Evolutionary conservation across 2,113 vertebrate species (phyloP), one percentile per base, ranked within the genome.

Genomic region (Eurypyga helias): DNA sequence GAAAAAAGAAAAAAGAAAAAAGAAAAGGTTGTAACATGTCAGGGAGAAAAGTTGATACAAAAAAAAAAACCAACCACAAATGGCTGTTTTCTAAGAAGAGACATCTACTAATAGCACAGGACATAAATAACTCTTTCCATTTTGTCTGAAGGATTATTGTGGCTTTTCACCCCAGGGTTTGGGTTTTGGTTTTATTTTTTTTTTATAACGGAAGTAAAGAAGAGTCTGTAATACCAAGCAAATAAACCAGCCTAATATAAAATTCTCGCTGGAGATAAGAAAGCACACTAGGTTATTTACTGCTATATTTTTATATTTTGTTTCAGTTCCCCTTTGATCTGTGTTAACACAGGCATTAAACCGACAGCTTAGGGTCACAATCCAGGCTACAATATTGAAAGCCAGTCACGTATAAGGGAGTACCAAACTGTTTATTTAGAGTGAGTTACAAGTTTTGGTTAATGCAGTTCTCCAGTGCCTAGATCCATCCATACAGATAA

Each of bases 81-180:
- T 87, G 49, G 51, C 26, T 67, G 6, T 76, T 91, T 97, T 96
- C 96, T 97, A 93, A 89, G 97, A 97, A 95, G 64, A 95, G 41
- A 58, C 25, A 66, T 78, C 86, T 95, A 93, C 95, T 93, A 96
- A 97, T 96, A 97, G 81, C 66, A 82, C 21, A 62, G 36, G 31
- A 28, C 62, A 92, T 71, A 97, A 95, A 96, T 95, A 94, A 93
- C 85, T 89, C 83, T 96, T 97, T 95, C 87, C 60, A 82, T 86
- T 95, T 81, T 88, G 87, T 92, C 77, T 95, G 69, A 89, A 82
- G 34, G 41, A 89, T 77, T 91, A 82, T 83, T 94, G 94, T 86
- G 95, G 87, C 62, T 96, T 96, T 89, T 77, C 86, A 95, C 93
- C 73, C 38, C 54, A 26, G 55, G 41, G 41, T 41, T 41, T 41